Conservation (phyloP, 2,113 vertebrate species). For the Plestiodon gilberti region DNA sequence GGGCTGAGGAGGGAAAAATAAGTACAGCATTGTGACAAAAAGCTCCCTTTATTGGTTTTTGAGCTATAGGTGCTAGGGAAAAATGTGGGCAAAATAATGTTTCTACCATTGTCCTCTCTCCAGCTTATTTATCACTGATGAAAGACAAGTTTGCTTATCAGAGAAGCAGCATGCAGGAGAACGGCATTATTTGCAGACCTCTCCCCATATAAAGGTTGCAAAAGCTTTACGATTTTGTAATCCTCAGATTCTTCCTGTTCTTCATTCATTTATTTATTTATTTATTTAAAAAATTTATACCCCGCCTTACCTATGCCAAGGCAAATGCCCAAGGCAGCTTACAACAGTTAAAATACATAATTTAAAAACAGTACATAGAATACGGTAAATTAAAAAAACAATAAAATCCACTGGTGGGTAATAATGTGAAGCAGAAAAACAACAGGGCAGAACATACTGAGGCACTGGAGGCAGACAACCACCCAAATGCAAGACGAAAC, state of each 20-base stretch:
- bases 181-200: constrained; percentile 20
- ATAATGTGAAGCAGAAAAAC: too few species aligned
- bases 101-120: constrained; percentile 33
- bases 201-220: constrained; percentile 42
- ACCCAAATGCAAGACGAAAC: too few species aligned
- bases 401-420: too few species aligned
- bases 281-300: too few species aligned
- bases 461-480: too few species aligned
- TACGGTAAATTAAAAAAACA: too few species aligned
- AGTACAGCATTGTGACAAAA: constrained; percentile 68
- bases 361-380: too few species aligned
- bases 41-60: constrained; percentile 50
- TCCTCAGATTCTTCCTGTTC: not conserved
- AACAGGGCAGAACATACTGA: too few species aligned
- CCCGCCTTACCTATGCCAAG: too few species aligned
- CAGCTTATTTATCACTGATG: constrained; percentile 41
- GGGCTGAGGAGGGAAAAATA: constrained; percentile 66
- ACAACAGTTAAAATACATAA: too few species aligned
- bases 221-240: not conserved
- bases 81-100: constrained; percentile 53
- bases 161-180: constrained; percentile 29
- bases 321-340: too few species aligned
- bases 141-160: constrained; percentile 58
- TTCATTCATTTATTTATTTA: too few species aligned
- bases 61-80: constrained; percentile 38